phyloP scores from a whole-genome alignment of 1,140 invertebrate species.

The Drosophila erecta region DNA sequence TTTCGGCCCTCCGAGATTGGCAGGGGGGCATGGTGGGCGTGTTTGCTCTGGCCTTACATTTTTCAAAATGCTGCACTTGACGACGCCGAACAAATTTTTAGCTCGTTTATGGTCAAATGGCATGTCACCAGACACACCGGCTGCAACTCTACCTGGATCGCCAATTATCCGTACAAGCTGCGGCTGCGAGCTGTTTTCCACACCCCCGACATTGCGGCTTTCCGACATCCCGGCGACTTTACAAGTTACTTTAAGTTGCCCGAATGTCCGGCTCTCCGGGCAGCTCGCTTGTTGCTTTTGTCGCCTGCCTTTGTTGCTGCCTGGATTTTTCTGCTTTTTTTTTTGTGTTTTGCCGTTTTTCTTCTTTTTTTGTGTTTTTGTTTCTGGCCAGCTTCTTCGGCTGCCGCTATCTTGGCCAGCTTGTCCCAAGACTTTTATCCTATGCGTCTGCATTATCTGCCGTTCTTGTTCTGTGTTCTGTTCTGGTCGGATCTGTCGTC shows the following conservation, averaged over 20 bases:
- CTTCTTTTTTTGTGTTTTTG: not conserved
- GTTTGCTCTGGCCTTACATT: conserved; percentile 33
- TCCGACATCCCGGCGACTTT: conserved; percentile 60
- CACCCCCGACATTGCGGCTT: conserved; percentile 44
- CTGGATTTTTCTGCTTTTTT: conserved; percentile 7
- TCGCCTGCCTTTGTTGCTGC: conserved; percentile 41
- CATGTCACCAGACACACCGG: conserved; percentile 75
- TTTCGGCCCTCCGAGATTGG: conserved; percentile 35
- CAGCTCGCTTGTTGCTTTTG: conserved; percentile 55
- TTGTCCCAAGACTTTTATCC: conserved; percentile 76
- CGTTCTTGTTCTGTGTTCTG: conserved; percentile 33
- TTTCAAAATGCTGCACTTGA: conserved; percentile 75
- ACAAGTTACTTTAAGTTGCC: conserved; percentile 80
- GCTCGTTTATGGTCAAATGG: conserved; percentile 83
- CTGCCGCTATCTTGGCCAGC: conserved; percentile 63
- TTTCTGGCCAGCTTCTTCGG: conserved; percentile 10
- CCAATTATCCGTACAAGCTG: conserved; percentile 81
- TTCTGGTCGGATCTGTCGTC: conserved; percentile 6
- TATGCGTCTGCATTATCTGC: conserved; percentile 64
- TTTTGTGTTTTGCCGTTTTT: too few species aligned
- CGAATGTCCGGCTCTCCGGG: conserved; percentile 41
- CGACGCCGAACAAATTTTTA: conserved; percentile 72
- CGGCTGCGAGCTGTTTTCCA: conserved; percentile 64
- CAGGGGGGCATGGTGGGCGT: too few species aligned
- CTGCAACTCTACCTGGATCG: conserved; percentile 57